Evolutionary conservation across 2,888 invertebrate species (phyloP).

Genomic region (Salpingus planirostris): DNA sequence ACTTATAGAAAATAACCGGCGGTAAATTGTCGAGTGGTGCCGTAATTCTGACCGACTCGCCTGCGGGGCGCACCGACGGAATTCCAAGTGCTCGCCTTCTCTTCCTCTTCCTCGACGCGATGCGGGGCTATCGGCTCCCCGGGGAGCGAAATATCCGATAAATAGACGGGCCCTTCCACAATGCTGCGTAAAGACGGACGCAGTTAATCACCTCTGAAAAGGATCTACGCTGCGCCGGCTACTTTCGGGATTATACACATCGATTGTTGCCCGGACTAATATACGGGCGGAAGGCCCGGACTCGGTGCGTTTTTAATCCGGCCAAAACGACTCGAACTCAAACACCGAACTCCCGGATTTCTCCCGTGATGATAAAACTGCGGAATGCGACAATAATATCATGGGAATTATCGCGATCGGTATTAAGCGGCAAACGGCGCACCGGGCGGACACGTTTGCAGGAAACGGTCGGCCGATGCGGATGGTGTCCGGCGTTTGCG

Average conservation of each 20-base stretch:
- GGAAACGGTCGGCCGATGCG: too few species aligned
- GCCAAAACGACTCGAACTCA: too few species aligned
- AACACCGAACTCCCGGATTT: too few species aligned
- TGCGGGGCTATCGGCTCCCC: conserved; percentile 10
- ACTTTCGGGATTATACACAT: conserved; percentile 11
- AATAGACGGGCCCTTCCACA: conserved; percentile 21
- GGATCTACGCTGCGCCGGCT: conserved; percentile 11
- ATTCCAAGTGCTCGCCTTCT: conserved; percentile 8
- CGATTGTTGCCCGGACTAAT: too few species aligned
- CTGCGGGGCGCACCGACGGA: conserved; percentile 7
- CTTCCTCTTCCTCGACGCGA: conserved; percentile 4
- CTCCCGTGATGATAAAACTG: too few species aligned
- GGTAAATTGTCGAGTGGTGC: conserved; percentile 8
- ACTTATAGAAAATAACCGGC: too few species aligned
- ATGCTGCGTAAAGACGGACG: conserved; percentile 21
- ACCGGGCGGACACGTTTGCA: too few species aligned
- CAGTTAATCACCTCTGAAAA: conserved; percentile 25
- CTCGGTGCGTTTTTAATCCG: conserved; percentile 6
- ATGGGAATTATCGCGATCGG: too few species aligned
- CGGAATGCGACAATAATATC: too few species aligned
- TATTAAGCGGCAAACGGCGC: too few species aligned
- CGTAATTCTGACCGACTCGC: conserved; percentile 10
- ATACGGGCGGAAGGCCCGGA: too few species aligned
- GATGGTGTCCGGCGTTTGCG: too few species aligned
- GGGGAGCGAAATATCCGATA: conserved; percentile 18